Evolutionary conservation across 2,113 vertebrate genomes (phyloP).

Genomic region (Platichthys flesus): DNA sequence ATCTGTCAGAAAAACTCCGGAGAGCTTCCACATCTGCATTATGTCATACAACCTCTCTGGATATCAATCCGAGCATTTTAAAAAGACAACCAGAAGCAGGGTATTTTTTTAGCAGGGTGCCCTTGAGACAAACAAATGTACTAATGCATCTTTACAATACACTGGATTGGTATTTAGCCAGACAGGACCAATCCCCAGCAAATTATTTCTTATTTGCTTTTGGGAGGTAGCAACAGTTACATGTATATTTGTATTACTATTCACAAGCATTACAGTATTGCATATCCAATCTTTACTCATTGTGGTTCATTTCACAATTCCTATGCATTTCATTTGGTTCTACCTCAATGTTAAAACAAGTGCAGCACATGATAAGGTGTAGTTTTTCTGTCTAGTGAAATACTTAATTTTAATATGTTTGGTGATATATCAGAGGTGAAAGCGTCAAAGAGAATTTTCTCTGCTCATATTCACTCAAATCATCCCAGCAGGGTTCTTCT

Average conservation of each 20-base stretch:
- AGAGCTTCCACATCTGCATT: neutral
- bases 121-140: no score
- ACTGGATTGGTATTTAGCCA: neutral
- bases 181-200: no score
- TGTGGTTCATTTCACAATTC: neutral
- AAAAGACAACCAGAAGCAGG: neutral
- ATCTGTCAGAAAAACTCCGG: no score
- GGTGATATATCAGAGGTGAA: neutral
- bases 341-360: neutral
- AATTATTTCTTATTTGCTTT: no score
- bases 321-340: neutral
- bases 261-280: neutral
- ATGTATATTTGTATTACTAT: neutral
- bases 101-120: no score
- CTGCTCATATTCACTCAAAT: conserved; percentile 1
- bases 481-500: conserved; percentile 1
- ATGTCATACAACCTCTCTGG: neutral
- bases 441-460: neutral
- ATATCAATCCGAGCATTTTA: no score
- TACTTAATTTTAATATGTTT: conserved; percentile 7
- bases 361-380: neutral
- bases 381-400: neutral
- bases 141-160: neutral
- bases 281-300: neutral
- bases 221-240: no score